Evolutionary conservation across 1,140 invertebrate genomes (phyloP).

Genomic region (Drosophila micromelanica): DNA sequence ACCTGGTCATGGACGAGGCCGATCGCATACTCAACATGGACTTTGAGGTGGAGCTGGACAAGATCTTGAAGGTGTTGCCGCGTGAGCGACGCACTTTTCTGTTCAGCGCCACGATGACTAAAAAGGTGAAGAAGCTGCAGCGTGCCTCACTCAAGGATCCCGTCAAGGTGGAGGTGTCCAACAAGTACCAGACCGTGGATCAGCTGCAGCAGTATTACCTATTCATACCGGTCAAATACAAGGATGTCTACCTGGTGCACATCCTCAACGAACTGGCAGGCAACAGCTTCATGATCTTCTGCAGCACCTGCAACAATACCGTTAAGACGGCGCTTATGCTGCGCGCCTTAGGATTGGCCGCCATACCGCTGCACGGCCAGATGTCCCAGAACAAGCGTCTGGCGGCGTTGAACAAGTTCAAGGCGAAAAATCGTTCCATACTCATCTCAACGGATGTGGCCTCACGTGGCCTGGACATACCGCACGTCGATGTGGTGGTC

Average conservation of each 20-base stretch:
- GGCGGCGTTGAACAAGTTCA: conserved; percentile 96
- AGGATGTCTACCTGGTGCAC: conserved; percentile 98
- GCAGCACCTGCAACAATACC: conserved; percentile 96
- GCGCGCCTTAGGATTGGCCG: conserved; percentile 94
- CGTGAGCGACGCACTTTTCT: conserved; percentile 94
- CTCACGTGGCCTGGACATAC: conserved; percentile 98
- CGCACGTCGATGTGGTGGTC: conserved; percentile 98
- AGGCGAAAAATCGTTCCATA: conserved; percentile 93
- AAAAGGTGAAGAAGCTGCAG: conserved; percentile 98
- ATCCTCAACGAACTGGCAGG: conserved; percentile 98
- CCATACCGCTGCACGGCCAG: conserved; percentile 98
- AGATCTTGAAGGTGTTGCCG: conserved; percentile 96
- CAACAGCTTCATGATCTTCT: conserved; percentile 99
- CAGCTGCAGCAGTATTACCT: conserved; percentile 98
- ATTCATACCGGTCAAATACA: conserved; percentile 98
- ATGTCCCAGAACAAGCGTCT: conserved; percentile 98
- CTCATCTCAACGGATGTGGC: conserved; percentile 99
- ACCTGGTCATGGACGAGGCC: conserved; percentile 98
- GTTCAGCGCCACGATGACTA: conserved; percentile 99
- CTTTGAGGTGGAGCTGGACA: conserved; percentile 98
- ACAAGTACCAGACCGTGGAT: conserved; percentile 99
- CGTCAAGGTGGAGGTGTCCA: conserved; percentile 97
- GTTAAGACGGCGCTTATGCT: conserved; percentile 94
- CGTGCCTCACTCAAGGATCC: conserved; percentile 96
- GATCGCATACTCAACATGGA: conserved; percentile 98